Evolutionary conservation across 53 echinoderm and acorn worm species (phyloP), one percentile per base, ranked within the genome.

Genomic region (Mesocentrotus franciscanus): DNA sequence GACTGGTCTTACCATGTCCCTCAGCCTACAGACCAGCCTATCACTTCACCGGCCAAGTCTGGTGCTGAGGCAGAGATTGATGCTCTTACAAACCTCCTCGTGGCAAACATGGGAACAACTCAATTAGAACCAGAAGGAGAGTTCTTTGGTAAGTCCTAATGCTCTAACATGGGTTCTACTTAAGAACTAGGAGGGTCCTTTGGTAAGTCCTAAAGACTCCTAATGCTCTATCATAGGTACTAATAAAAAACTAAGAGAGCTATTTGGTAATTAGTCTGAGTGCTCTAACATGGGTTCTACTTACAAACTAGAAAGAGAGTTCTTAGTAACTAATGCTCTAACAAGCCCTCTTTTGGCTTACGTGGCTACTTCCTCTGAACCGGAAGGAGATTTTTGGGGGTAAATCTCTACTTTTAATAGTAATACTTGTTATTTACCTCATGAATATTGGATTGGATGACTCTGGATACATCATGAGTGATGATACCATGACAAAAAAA

Each of bases 281-380:
- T n/a, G n/a, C n/a, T n/a, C n/a, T n/a, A n/a, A n/a, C n/a, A n/a
- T n/a, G n/a, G n/a, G n/a, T n/a, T n/a, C n/a, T n/a, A n/a, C n/a
- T n/a, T n/a, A n/a, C n/a, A n/a, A 96, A 39, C 90, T 92, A 18
- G 97, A 97, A 57, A 97, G 98, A 78, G 98, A 98, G 89, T 99
- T 97, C 96, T 99, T 99, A 98, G 99, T 99, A 85, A 98, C n/a
- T n/a, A n/a, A n/a, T n/a, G 98, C 98, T 29, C 97, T 99, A 60
- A 98, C 99, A 57, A 99, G 97, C 85, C 96, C 97, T 10, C 92
- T 99, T 60, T 96, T 99, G 93, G 97, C 97, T 90, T 98, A 99
- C 87, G 98, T 99, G 97, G 96, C 95, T 5, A 36, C 94, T 32
- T 64, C 83, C 3, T 81, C 85, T 22, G 92, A 96, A 60, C 85